phyloP scores from a whole-genome alignment of 2,888 invertebrate species.

The Eupithecia abbreviata region DNA sequence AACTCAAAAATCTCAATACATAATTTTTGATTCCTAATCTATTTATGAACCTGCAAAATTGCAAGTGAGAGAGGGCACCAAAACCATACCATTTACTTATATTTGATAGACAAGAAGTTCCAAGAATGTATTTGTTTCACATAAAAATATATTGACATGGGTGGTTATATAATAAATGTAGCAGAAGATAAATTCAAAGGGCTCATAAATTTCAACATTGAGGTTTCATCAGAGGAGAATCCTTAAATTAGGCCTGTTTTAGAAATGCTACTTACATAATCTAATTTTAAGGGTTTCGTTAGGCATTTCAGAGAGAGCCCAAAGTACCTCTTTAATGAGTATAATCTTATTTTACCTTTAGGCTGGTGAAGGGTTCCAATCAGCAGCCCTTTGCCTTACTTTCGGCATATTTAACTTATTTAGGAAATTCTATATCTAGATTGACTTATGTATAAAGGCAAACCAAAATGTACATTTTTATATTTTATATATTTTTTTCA shows the following conservation, averaged over 20 bases:
- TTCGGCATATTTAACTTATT: neutral
- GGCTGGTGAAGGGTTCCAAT: neutral
- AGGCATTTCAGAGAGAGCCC: neutral
- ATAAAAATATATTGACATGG: neutral
- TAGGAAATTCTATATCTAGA: neutral
- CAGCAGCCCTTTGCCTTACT: neutral
- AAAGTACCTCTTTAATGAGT: neutral
- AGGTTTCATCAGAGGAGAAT: neutral
- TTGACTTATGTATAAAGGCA: neutral
- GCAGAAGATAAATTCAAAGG: neutral
- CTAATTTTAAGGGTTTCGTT: conserved; percentile 5
- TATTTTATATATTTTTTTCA: too few relatives aligned
- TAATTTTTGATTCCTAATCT: too few relatives aligned
- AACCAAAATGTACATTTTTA: neutral
- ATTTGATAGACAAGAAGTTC: neutral
- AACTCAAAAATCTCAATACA: neutral
- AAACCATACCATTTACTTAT: too few relatives aligned
- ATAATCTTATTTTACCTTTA: conserved; percentile 2
- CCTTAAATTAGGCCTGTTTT: neutral
- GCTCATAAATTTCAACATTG: neutral
- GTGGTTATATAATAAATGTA: neutral
- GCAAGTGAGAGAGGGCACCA: too few relatives aligned
- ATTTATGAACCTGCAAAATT: too few relatives aligned
- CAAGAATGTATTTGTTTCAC: neutral
- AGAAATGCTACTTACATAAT: conserved; percentile 6